These are phyloP conservation scores for Cyclophora albipunctata DNA, from an alignment of 2,888 invertebrate species.

Conservation along the genomic window DNA sequence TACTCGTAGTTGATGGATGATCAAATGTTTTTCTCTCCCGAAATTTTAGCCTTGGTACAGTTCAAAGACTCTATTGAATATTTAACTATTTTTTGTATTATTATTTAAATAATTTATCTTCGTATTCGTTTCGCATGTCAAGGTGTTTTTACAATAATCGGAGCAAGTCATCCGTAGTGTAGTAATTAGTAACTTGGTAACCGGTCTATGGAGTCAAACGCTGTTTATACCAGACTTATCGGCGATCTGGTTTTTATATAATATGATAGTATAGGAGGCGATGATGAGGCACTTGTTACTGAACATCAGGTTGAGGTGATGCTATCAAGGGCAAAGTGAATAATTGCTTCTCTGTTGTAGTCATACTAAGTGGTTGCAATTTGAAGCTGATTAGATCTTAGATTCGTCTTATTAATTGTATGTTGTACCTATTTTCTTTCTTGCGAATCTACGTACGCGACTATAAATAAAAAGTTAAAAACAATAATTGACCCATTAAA, in stretches of 20 bases:
- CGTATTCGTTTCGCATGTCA: conserved; percentile 39
- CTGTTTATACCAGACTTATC: not conserved
- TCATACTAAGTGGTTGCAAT: not conserved
- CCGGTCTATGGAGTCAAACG: conserved; percentile 27
- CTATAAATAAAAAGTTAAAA: no score
- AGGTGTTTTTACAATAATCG: conserved; percentile 36
- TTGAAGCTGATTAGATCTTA: no score
- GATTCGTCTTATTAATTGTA: no score
- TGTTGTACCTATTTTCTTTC: no score
- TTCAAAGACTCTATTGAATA: conserved; percentile 40
- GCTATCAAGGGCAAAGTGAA: conserved; percentile 2
- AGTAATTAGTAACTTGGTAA: conserved; percentile 14
- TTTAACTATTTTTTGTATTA: conserved; percentile 22
- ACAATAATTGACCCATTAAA: no score
- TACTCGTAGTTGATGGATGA: no score
- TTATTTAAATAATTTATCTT: conserved; percentile 29
- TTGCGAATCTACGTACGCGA: no score
- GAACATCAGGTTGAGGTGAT: conserved; percentile 2
- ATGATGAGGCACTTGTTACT: conserved; percentile 1
- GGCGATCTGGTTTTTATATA: no score
- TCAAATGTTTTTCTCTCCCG: no score
- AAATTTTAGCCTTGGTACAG: conserved; percentile 47
- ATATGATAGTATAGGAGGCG: conserved; percentile 15
- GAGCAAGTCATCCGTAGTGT: conserved; percentile 10
- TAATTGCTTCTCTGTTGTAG: not conserved